Evolutionary conservation across 2,888 invertebrate species (phyloP), one percentile per base, ranked within the genome.

Genomic region (Mythimna impura): DNA sequence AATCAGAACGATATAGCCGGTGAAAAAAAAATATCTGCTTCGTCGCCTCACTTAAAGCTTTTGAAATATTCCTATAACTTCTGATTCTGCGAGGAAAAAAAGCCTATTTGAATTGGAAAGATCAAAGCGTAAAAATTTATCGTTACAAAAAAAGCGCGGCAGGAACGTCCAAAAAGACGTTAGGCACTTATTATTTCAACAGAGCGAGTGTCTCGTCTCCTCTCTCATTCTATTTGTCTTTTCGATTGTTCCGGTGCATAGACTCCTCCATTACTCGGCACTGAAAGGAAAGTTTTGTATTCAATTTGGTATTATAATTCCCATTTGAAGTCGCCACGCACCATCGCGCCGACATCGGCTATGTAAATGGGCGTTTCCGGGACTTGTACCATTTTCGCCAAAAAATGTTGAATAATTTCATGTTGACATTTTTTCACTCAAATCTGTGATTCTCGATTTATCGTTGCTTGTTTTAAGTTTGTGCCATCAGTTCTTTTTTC

Each of bases 291-390:
- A 96, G 96, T 96, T 96, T 96, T 96, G 96, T 96, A 96, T 96
- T 96, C 96, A 96, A 96, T 96, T 96, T 96, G 96, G 96, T 96
- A 96, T 96, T 96, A 96, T 96, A 96, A 96, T 96, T 96, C 96
- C 95, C 92, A 96, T 96, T 96, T 95, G 95, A 96, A 96, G 95
- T 95, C 95, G 94, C 95, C 95, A 96, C 96, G 96, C 96, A 96
- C 95, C 96, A 95, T 95, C 95, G 96, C 96, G 94, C 88, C 94
- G 93, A 95, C 96, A 96, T 95, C 95, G 95, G 92, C 96, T 95
- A 96, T 95, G 96, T 96, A 96, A 96, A 96, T 96, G 94, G 94
- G 91, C 93, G 94, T 94, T 93, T 95, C 94, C 94, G 94, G 92
- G 93, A 94, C 94, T 94, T 91, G 93, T 93, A 94, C 91, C 93